Base-by-base conservation (phyloP, 2,888 invertebrate genomes). In the Itoplectis maculator region DNA sequence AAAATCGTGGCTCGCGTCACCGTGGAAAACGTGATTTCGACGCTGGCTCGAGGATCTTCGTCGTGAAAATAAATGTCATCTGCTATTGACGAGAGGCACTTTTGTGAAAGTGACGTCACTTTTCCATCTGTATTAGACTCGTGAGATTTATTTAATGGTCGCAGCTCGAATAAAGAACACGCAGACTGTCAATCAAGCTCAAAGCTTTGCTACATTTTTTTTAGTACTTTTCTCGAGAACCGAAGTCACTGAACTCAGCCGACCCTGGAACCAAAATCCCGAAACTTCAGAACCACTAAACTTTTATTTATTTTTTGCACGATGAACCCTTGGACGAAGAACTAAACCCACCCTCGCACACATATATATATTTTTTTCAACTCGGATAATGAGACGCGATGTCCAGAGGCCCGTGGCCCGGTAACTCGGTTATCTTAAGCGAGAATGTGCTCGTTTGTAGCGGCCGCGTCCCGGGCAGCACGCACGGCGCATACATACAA, bases 391-490 rank as follows among this genome's bases (percentile, higher is more conserved):
- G 66, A 75, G 45, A 74, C 68, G 72, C 76, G 72, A 82, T 82
- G 79, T 72, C 47, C 91, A 90, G 88, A 90, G 88, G 89, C 89
- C 79, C 88, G 78, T 82, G 87, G 87, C 87, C 86, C 86, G 84
- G 88, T 92, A 91, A 92, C 91, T 92, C 89, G 92, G 92, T 92
- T 92, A 92, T 88, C 91, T 89, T 90, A 89, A 91, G 90, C 90
- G 91, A 91, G 91, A 92, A 92, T 91, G 89, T 90, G 91, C 91
- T 91, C 91, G 90, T 92, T 92, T 92, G 91, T 90, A 91, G 90
- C 88, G 87, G 85, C 87, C 88, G 86, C 85, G 88, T 86, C 83
- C 86, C 86, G 85, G n/a, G n/a, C n/a, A n/a, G 86, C 69, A 59
- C 65, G 45, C 82, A 70, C 82, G 29, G n/a, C 87, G 84, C 87